These are phyloP conservation scores for Pipra filicauda DNA, from an alignment of 2,113 vertebrate genomes.

Conservation along the genomic window DNA sequence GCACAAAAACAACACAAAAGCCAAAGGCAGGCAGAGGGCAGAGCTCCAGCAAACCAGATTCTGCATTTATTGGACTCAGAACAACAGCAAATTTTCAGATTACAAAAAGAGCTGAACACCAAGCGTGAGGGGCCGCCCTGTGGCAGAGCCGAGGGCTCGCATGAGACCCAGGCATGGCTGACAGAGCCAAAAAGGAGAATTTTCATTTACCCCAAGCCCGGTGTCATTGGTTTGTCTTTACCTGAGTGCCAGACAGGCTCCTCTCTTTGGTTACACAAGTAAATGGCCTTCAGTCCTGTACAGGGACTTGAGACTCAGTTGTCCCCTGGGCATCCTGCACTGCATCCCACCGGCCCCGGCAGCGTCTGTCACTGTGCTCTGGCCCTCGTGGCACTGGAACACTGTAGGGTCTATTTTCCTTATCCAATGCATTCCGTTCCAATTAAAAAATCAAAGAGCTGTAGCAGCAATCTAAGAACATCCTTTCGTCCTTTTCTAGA, in stretches of 20 bases:
- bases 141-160: background rate
- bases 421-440: background rate
- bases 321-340: background rate
- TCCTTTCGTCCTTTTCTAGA: background rate
- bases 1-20: background rate
- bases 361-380: background rate
- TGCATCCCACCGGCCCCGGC: accelerated
- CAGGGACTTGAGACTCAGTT: accelerated
- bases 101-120: constrained; percentile 66
- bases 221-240: background rate
- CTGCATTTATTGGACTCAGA: constrained; percentile 67
- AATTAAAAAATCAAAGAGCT: background rate
- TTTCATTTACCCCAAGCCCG: background rate
- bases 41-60: constrained; percentile 43
- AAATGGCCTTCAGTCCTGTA: accelerated
- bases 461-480: background rate
- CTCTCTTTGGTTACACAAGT: background rate
- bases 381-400: accelerated
- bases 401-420: background rate
- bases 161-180: background rate
- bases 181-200: background rate
- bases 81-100: constrained; percentile 57
- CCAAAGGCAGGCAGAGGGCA: background rate
- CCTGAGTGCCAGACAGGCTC: background rate
- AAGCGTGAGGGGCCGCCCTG: background rate